These are phyloP conservation scores for Nomada fabriciana DNA, from an alignment of 2,888 invertebrate genomes.

Conservation along the genomic window DNA sequence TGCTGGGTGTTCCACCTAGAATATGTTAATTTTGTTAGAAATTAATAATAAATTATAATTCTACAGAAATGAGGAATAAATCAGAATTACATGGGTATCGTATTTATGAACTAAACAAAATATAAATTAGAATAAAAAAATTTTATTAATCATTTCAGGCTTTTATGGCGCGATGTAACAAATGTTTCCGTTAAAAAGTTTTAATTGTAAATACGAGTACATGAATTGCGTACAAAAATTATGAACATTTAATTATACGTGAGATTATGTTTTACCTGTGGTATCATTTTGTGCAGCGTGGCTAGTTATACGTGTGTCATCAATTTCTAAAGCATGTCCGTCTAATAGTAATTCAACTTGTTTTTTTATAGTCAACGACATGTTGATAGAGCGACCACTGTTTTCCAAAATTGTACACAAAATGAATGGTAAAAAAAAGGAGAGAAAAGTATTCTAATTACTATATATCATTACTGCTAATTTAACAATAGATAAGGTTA, in stretches of 20 bases:
- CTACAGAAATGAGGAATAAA: not conserved
- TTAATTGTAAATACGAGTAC: slow-evolving; percentile 5
- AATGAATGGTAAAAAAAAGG: slow-evolving; percentile 1
- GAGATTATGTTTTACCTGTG: slow-evolving; percentile 84
- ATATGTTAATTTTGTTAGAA: slow-evolving; percentile 41
- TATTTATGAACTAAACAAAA: not conserved
- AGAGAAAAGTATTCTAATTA: slow-evolving; percentile 22
- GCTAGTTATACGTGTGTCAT: slow-evolving; percentile 92
- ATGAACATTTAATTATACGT: slow-evolving; percentile 23
- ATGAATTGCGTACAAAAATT: slow-evolving; percentile 2
- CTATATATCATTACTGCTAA: slow-evolving; percentile 33
- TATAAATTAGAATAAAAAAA: slow-evolving; percentile 9
- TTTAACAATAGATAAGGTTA: slow-evolving; percentile 41
- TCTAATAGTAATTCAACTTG: slow-evolving; percentile 88
- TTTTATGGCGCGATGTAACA: not conserved
- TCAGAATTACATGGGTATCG: not conserved
- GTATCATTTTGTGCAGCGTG: slow-evolving; percentile 90
- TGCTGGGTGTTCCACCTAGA: slow-evolving; percentile 90
- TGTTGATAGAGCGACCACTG: slow-evolving; percentile 33
- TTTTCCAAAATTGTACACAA: slow-evolving; percentile 6
- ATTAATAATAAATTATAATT: not conserved
- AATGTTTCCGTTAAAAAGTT: not conserved
- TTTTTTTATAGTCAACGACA: slow-evolving; percentile 87
- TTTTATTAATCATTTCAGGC: slow-evolving; percentile 6
- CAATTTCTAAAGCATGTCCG: slow-evolving; percentile 87